Conservation (phyloP, 1,140 invertebrate species). For the Lepidurus apus region DNA sequence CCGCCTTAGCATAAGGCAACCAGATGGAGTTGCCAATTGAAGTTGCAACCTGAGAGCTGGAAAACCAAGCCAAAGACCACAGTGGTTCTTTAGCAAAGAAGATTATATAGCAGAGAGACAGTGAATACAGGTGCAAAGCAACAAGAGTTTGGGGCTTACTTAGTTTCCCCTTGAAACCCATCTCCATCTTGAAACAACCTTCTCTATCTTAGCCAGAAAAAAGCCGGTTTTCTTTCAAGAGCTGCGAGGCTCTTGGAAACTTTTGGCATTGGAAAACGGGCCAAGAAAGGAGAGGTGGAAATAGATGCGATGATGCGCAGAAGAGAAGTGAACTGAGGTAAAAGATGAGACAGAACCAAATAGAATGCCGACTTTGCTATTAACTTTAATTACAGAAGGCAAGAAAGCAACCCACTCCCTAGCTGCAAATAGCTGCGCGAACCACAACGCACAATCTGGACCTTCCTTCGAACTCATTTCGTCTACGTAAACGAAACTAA, state of each 20-base stretch:
- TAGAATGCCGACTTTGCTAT: too few species aligned
- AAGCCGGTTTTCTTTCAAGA: neutral
- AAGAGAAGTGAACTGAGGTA: too few species aligned
- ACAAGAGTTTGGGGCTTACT: neutral
- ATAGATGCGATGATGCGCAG: neutral
- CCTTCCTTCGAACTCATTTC: too few species aligned
- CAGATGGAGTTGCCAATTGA: too few species aligned
- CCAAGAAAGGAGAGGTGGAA: neutral
- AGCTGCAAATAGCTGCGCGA: too few species aligned
- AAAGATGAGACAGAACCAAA: too few species aligned
- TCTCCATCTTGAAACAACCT: neutral
- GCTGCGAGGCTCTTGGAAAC: neutral
- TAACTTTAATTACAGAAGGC: too few species aligned
- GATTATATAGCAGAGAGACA: neutral
- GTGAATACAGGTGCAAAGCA: neutral
- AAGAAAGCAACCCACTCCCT: too few species aligned
- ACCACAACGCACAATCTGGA: too few species aligned
- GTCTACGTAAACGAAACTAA: too few species aligned
- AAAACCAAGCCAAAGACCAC: neutral
- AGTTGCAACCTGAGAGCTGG: too few species aligned
- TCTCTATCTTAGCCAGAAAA: neutral
- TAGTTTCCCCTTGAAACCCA: slow-evolving; percentile 2
- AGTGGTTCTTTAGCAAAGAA: neutral
- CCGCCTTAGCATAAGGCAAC: too few species aligned
- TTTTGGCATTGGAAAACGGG: slow-evolving; percentile 15